Percentiles rank a stretch among this genome's conserved stretches.
These are phyloP conservation scores for Syrista parreyssii DNA, from an alignment of 2,888 invertebrate genomes.

Conservation along the genomic window DNA sequence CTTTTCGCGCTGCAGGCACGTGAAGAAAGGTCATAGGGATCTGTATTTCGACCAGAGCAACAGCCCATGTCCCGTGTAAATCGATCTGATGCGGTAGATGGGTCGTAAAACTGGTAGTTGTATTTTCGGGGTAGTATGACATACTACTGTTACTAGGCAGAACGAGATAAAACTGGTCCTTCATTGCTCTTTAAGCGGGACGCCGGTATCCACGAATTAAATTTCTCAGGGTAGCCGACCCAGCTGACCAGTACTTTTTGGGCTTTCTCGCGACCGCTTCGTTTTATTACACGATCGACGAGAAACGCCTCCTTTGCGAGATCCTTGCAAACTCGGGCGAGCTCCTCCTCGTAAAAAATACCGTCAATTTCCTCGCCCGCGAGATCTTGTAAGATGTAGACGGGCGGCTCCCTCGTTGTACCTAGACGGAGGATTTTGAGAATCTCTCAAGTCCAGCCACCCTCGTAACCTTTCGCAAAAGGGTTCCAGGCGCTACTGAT, in stretches of 20 bases:
- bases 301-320: no score
- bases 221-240: slow-evolving; percentile 35
- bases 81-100: slow-evolving; percentile 32
- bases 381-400: slow-evolving; percentile 37
- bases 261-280: slow-evolving; percentile 22
- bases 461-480: slow-evolving; percentile 10
- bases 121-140: slow-evolving; percentile 40
- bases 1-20: neutral
- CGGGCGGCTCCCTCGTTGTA: slow-evolving; percentile 23
- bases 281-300: neutral
- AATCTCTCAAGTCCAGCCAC: neutral
- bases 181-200: neutral
- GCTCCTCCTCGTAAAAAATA: slow-evolving; percentile 35
- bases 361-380: slow-evolving; percentile 36
- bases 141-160: slow-evolving; percentile 40
- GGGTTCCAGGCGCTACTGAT: slow-evolving; percentile 26
- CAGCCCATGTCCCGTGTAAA: slow-evolving; percentile 37
- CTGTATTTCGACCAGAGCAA: slow-evolving; percentile 19
- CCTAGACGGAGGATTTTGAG: neutral
- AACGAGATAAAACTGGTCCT: slow-evolving; percentile 38
- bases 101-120: slow-evolving; percentile 38
- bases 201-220: slow-evolving; percentile 39
- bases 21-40: no score
- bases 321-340: slow-evolving; percentile 28
- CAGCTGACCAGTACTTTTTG: slow-evolving; percentile 23